phyloP scores from a whole-genome alignment of 1,140 invertebrate species.

The Brachionus asplanchnoidis region DNA sequence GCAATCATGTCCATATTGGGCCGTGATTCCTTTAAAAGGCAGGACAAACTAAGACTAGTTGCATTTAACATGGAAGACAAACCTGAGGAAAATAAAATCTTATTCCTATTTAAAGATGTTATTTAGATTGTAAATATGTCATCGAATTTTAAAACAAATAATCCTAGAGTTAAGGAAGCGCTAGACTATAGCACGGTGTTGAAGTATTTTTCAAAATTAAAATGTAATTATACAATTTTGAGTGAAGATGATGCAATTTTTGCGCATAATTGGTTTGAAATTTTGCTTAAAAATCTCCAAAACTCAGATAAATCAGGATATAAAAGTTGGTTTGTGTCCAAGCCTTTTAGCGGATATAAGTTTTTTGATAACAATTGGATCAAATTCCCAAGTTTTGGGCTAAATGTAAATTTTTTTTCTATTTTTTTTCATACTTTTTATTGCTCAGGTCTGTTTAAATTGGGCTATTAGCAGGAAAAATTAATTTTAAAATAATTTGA shows the following conservation, averaged over 20 bases:
- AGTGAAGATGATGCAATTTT: constrained; percentile 27
- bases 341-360: constrained; percentile 8
- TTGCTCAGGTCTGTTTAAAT: not conserved
- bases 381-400: not conserved
- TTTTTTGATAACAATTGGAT: constrained; percentile 32
- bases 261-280: not conserved
- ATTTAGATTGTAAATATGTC: constrained; percentile 14
- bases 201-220: constrained; percentile 2
- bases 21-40: not conserved
- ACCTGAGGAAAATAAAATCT: not conserved
- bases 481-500: not conserved
- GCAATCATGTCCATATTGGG: constrained; percentile 8
- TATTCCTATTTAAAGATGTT: not conserved
- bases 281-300: not conserved
- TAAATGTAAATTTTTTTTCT: not conserved
- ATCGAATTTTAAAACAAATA: not conserved
- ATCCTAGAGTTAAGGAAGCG: not conserved
- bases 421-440: not conserved
- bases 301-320: not conserved
- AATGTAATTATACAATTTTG: not conserved
- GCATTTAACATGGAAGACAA: constrained; percentile 19
- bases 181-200: not conserved
- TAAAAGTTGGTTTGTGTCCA: not conserved
- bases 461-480: not conserved
- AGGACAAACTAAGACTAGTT: not conserved